A percentile compares a stretch with the other conserved stretches of the same genome.
Evolutionary conservation across 2,113 vertebrate genomes (phyloP).

Genomic region (Colius striatus): DNA sequence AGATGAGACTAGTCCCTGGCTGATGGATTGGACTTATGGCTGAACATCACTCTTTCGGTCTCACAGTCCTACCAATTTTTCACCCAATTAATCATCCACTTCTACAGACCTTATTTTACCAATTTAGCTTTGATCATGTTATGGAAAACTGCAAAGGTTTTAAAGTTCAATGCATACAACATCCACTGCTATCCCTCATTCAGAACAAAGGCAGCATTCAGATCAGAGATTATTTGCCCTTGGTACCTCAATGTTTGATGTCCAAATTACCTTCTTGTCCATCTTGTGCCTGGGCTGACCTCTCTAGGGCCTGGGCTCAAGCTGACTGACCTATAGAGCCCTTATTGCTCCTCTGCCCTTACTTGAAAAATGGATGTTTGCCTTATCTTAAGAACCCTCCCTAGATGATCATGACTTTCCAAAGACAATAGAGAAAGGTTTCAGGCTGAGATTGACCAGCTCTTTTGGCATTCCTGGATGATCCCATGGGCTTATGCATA

Average conservation of each 20-base stretch:
- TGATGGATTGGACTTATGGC: background rate
- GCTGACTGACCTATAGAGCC: background rate
- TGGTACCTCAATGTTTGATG: background rate
- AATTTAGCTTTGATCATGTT: background rate
- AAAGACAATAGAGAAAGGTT: background rate
- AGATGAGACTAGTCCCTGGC: background rate
- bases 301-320: background rate
- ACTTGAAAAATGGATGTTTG: background rate
- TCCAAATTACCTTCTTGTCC: background rate
- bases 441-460: background rate
- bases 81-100: background rate
- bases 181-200: background rate
- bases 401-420: background rate
- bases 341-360: background rate
- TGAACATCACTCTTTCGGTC: background rate
- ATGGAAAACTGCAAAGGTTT: background rate
- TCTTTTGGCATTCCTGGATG: background rate
- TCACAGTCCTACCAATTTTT: background rate
- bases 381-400: background rate
- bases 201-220: background rate
- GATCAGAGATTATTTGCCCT: background rate
- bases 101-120: background rate
- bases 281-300: background rate
- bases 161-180: background rate
- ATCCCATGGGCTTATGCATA: background rate